Conservation (phyloP, 1,140 invertebrate species). For the Varroa destructor region DNA sequence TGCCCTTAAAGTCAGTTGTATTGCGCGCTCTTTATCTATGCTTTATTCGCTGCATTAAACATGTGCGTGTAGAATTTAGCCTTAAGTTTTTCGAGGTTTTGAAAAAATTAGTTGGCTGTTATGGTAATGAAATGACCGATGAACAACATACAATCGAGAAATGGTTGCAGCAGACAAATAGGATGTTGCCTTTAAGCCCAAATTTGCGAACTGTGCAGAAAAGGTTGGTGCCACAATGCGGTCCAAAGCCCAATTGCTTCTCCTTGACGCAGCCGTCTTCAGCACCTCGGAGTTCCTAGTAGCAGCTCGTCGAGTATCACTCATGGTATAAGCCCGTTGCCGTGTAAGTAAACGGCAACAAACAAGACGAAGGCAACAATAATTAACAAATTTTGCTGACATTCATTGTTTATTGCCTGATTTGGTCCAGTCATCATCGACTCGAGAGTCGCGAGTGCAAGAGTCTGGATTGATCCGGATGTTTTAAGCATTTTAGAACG, state of each 20-base stretch:
- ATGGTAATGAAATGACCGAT: not conserved
- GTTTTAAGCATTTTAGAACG: not conserved
- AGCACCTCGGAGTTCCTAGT: not conserved
- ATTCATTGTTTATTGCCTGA: not conserved
- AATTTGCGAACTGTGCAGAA: not conserved
- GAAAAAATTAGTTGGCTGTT: not conserved
- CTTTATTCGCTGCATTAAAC: not conserved
- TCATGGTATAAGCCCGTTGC: not conserved
- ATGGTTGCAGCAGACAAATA: not conserved
- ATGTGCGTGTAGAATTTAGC: not conserved
- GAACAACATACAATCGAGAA: not conserved
- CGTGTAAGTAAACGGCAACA: not conserved
- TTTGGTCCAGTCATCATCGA: not conserved
- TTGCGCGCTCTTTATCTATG: too few relatives aligned
- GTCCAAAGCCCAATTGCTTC: conserved; percentile 10
- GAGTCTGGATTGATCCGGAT: not conserved
- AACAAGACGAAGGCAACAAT: not conserved
- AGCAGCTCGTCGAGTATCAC: not conserved
- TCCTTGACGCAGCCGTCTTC: not conserved
- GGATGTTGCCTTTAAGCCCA: not conserved
- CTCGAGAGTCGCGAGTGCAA: not conserved
- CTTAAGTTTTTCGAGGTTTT: not conserved
- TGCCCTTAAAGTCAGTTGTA: too few relatives aligned
- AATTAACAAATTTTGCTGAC: too few relatives aligned
- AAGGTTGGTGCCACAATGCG: not conserved